Evolutionary conservation across 2,888 invertebrate species (phyloP).

Genomic region (Siphonodentalium dalli): DNA sequence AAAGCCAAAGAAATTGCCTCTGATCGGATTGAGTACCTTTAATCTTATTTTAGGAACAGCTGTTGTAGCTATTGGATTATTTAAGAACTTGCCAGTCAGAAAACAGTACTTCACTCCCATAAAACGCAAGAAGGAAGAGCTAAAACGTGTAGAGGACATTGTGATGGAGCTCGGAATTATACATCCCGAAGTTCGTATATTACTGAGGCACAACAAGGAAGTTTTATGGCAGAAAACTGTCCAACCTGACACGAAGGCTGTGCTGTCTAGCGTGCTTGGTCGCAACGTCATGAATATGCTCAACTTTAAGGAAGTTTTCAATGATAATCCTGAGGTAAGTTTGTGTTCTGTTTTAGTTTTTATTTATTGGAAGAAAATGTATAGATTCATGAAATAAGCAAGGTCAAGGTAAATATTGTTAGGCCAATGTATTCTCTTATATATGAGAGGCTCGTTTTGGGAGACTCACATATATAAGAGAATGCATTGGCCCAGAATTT

Average conservation of each 20-base stretch:
- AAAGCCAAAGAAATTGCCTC: too few species aligned
- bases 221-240: constrained; percentile 68
- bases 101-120: constrained; percentile 67
- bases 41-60: constrained; percentile 68
- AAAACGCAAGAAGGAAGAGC: constrained; percentile 67
- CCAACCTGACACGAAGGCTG: constrained; percentile 41
- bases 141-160: constrained; percentile 69
- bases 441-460: too few species aligned
- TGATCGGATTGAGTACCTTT: too few species aligned
- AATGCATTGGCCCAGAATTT: too few species aligned
- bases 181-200: constrained; percentile 67
- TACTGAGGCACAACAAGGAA: constrained; percentile 66
- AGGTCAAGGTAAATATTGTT: too few species aligned
- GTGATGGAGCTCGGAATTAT: constrained; percentile 69
- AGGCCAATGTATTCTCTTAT: too few species aligned
- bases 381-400: too few species aligned
- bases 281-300: constrained; percentile 34
- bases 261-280: constrained; percentile 41
- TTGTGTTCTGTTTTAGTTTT: not conserved
- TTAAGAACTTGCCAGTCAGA: constrained; percentile 71
- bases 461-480: too few species aligned
- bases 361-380: not conserved
- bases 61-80: constrained; percentile 68
- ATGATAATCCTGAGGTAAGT: constrained; percentile 33
- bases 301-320: constrained; percentile 23